A percentile compares a stretch with the other conserved stretches of the same genome.
phyloP scores from a whole-genome alignment of 2,888 invertebrate species.

The Aleiodes testaceus region DNA sequence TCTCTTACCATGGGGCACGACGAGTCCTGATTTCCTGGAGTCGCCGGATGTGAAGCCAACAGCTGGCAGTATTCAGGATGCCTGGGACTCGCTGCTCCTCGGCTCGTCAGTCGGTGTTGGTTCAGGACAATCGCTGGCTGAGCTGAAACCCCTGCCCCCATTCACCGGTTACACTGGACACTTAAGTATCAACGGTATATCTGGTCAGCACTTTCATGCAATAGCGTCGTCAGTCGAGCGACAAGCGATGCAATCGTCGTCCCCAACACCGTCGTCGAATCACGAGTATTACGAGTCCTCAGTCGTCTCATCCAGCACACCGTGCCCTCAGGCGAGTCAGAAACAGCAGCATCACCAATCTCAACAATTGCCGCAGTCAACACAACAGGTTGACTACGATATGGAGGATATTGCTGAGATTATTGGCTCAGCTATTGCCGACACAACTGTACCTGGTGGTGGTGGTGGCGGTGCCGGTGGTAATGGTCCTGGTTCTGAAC shows the following conservation, averaged over 20 bases:
- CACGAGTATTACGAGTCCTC: constrained; percentile 71
- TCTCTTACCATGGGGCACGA: constrained; percentile 65
- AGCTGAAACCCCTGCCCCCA: constrained; percentile 89
- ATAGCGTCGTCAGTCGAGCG: constrained; percentile 77
- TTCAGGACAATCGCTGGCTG: constrained; percentile 81
- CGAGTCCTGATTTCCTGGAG: constrained; percentile 65
- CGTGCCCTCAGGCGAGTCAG: constrained; percentile 66
- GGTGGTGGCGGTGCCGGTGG: constrained; percentile 75
- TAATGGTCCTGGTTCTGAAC: constrained; percentile 74
- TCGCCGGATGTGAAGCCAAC: constrained; percentile 68
- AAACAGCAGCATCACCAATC: constrained; percentile 69
- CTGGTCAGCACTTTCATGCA: constrained; percentile 90
- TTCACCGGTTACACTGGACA: constrained; percentile 91
- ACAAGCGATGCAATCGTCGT: constrained; percentile 68
- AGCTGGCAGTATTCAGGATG: constrained; percentile 74
- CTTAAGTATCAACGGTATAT: constrained; percentile 89
- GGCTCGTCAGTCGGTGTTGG: constrained; percentile 76
- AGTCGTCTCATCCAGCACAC: constrained; percentile 74
- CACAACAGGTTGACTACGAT: constrained; percentile 77
- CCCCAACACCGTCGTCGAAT: constrained; percentile 69
- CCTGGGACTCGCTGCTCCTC: constrained; percentile 80
- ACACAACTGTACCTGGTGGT: constrained; percentile 86
- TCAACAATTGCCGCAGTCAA: constrained; percentile 73
- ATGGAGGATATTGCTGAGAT: constrained; percentile 90
- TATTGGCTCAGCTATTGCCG: constrained; percentile 91